Conservation (phyloP, 2,113 vertebrate genomes). For the Labeo catla region DNA sequence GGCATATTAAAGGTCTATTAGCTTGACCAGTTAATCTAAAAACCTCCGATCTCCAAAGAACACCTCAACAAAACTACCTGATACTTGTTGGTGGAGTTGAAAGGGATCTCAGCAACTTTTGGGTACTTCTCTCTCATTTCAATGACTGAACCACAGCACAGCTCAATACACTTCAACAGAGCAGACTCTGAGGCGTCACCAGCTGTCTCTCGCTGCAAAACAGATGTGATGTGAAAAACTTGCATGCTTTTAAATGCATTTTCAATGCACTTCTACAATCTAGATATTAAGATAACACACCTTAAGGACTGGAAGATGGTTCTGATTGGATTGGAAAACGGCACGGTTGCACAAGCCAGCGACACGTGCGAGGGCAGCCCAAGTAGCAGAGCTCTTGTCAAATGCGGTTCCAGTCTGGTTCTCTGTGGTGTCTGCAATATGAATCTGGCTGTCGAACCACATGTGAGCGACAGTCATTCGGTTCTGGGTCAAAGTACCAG, state of each 20-base stretch:
- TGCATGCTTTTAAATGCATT: neutral
- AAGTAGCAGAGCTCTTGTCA: constrained; percentile 81
- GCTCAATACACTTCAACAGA: too few relatives aligned
- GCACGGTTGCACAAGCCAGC: constrained; percentile 85
- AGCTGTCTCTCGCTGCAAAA: too few relatives aligned
- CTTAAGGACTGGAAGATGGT: constrained; percentile 81
- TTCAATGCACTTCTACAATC: neutral
- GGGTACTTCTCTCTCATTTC: too few relatives aligned
- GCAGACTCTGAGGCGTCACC: too few relatives aligned
- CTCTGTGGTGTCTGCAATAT: constrained; percentile 92
- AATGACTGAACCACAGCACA: too few relatives aligned
- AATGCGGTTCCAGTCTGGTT: constrained; percentile 81
- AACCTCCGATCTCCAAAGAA: too few relatives aligned
- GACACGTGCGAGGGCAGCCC: constrained; percentile 80
- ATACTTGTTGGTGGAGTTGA: too few relatives aligned
- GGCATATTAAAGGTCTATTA: neutral
- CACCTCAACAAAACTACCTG: too few relatives aligned
- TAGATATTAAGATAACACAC: constrained; percentile 58
- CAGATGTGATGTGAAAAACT: neutral
- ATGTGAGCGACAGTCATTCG: constrained; percentile 95
- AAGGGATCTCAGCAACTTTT: too few relatives aligned
- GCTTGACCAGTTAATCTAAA: too few relatives aligned
- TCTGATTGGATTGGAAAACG: constrained; percentile 81
- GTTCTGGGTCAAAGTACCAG: constrained; percentile 93
- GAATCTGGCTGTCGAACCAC: constrained; percentile 97